Evolutionary conservation across 1,140 invertebrate genomes (phyloP).

Genomic region (Diprion similis): DNA sequence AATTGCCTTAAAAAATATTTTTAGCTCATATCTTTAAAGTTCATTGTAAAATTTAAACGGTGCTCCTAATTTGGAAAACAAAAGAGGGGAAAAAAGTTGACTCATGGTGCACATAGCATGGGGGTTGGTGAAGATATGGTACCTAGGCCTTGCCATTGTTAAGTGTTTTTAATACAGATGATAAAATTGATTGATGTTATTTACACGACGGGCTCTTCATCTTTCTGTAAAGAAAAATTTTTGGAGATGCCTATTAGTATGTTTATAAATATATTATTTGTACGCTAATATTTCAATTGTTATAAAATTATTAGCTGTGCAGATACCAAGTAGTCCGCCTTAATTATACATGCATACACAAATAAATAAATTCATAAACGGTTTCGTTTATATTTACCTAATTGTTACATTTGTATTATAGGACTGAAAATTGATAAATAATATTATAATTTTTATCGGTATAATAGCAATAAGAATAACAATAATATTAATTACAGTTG

Average conservation of each 20-base stretch:
- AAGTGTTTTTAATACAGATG: background rate
- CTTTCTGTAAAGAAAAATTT: constrained; percentile 45
- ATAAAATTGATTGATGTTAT: constrained; percentile 17
- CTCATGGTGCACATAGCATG: background rate
- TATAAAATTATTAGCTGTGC: constrained; percentile 34
- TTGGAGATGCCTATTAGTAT: constrained; percentile 29
- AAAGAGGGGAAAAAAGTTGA: too few species aligned
- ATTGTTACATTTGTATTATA: constrained; percentile 18
- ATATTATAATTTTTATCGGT: background rate
- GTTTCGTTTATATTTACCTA: constrained; percentile 8
- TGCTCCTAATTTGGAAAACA: background rate
- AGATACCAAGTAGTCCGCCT: constrained; percentile 28
- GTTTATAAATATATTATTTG: constrained; percentile 31
- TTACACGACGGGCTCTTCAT: constrained; percentile 34
- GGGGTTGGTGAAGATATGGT: background rate
- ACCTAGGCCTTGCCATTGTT: background rate
- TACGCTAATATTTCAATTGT: constrained; percentile 29
- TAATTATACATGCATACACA: constrained; percentile 24
- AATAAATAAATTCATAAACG: background rate
- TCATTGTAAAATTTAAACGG: background rate
- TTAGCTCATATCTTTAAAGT: constrained; percentile 13
- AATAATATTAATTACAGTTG: too few species aligned
- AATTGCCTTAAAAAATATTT: constrained; percentile 17
- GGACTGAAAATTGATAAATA: constrained; percentile 8
- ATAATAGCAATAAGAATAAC: too few species aligned